A percentile compares a stretch with the other conserved stretches of the same genome.
Evolutionary conservation across 2,797 vertebrate species (phyloP).

Genomic region (Geotrypetes seraphini): DNA sequence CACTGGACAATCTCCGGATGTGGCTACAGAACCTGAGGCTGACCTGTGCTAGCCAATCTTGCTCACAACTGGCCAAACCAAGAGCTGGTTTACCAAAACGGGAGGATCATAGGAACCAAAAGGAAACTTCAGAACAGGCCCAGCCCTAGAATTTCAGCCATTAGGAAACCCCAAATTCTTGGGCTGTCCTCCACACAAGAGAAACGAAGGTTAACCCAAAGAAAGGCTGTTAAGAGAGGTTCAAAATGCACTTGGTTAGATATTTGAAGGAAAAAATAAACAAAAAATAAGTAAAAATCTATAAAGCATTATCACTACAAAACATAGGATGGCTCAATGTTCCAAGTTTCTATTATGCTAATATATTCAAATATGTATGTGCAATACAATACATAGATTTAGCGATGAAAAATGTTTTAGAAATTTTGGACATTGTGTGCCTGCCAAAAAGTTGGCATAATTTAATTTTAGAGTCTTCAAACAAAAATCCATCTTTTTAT

Average conservation of each 20-base stretch:
- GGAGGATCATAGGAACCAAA: slow-evolving; percentile 91
- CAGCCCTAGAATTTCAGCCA: slow-evolving; percentile 64
- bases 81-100: slow-evolving; percentile 91
- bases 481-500: too few relatives aligned
- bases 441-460: too few relatives aligned
- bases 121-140: slow-evolving; percentile 88
- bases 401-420: too few relatives aligned
- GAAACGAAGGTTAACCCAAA: slow-evolving; percentile 65
- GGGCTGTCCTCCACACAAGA: slow-evolving; percentile 63
- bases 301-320: slow-evolving; percentile 28
- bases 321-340: slow-evolving; percentile 15
- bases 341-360: slow-evolving; percentile 12
- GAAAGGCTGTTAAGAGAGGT: slow-evolving; percentile 71
- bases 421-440: too few relatives aligned
- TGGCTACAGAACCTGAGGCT: slow-evolving; percentile 77
- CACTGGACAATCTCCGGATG: slow-evolving; percentile 54
- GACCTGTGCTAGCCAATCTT: slow-evolving; percentile 92
- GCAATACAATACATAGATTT: too few relatives aligned
- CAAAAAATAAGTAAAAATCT: slow-evolving; percentile 24
- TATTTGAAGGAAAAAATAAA: slow-evolving; percentile 33
- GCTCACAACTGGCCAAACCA: slow-evolving; percentile 73
- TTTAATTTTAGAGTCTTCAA: too few relatives aligned
- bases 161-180: slow-evolving; percentile 50
- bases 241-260: slow-evolving; percentile 65
- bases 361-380: not conserved